Evolutionary conservation across 2,888 invertebrate genomes (phyloP), one percentile per base, ranked within the genome.

Genomic region (Caenorhabditis sp.): DNA sequence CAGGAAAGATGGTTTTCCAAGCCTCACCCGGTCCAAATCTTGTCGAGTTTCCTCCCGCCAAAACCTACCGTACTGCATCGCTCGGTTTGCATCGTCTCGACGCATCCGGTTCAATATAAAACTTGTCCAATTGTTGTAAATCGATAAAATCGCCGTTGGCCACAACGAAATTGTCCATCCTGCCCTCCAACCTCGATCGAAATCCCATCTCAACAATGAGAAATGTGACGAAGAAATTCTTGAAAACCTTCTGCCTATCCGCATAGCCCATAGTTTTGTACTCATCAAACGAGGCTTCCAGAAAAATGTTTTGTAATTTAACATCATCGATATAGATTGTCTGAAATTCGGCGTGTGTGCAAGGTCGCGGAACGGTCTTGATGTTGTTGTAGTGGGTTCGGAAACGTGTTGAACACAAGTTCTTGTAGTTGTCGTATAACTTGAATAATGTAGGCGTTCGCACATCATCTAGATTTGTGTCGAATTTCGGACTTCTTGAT

Each of bases 111-210:
- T 70, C 65, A 49, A 65, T 58, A 21, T 70, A 70, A 27, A 66
- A 70, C 54, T 62, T 21, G 21, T 70, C 69, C 49, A 70, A 23
- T 12, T 65, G 53, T 58, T 62, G 61, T 0, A 65, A 62, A 19
- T 70, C 69, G 14, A 70, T 70, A 43, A 65, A 70, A 31, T 70
- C 69, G 26, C 69, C 69, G 53, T 70, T 70, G 1, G 69, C 69
- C 27, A 70, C 12, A 10, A 70, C 65, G 27, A 70, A 66, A 12
- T 58, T 65, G n/a, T 70, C 65, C 1, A 58, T 3, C 14, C 43
- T 66, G 6, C 69, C 65, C 53, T 70, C 69, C 6, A 43, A 31
- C 36, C 62, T 62, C 23, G 65, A 65, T 43, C 31, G 50, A 26
- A 65, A 70, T 12, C 69, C 69, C 69, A 70, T 70, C 43, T 70